Evolutionary conservation across 2,888 invertebrate genomes (phyloP).

Genomic region (Abrostola tripartita): DNA sequence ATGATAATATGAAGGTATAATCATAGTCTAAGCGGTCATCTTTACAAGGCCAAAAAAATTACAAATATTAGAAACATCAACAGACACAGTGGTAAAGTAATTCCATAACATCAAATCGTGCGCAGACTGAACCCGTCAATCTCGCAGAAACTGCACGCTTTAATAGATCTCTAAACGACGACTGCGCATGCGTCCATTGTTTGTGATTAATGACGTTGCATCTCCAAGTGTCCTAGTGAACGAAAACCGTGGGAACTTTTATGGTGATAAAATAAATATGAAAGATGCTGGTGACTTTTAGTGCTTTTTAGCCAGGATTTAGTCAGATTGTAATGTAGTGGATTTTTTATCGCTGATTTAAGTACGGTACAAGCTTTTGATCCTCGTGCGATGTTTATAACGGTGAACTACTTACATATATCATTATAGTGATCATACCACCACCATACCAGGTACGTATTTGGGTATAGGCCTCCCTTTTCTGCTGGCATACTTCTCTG

Average conservation of each 20-base stretch:
- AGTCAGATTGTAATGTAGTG: too few species aligned
- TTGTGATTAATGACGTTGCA: constrained; percentile 62
- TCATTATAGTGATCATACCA: too few species aligned
- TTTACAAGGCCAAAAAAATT: constrained; percentile 1
- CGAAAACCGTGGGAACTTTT: constrained; percentile 50
- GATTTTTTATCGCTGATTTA: too few species aligned
- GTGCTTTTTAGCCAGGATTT: not conserved
- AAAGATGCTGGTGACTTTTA: not conserved
- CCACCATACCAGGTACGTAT: too few species aligned
- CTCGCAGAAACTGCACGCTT: constrained; percentile 52
- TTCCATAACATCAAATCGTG: constrained; percentile 46
- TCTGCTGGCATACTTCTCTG: too few species aligned
- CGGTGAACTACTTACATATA: too few species aligned
- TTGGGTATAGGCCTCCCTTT: too few species aligned
- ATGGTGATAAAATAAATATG: constrained; percentile 1
- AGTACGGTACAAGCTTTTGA: too few species aligned
- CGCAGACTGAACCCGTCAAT: constrained; percentile 53
- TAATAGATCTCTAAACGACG: constrained; percentile 55
- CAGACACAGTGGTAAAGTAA: constrained; percentile 33
- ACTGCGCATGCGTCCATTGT: constrained; percentile 60
- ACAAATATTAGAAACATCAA: constrained; percentile 4
- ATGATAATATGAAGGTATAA: not conserved
- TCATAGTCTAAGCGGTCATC: not conserved
- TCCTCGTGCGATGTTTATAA: too few species aligned
- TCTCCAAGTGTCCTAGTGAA: constrained; percentile 31